These are phyloP conservation scores for Hippasteria phrygiana DNA, from an alignment of 53 echinoderm and acorn worm genomes.

Conservation along the genomic window DNA sequence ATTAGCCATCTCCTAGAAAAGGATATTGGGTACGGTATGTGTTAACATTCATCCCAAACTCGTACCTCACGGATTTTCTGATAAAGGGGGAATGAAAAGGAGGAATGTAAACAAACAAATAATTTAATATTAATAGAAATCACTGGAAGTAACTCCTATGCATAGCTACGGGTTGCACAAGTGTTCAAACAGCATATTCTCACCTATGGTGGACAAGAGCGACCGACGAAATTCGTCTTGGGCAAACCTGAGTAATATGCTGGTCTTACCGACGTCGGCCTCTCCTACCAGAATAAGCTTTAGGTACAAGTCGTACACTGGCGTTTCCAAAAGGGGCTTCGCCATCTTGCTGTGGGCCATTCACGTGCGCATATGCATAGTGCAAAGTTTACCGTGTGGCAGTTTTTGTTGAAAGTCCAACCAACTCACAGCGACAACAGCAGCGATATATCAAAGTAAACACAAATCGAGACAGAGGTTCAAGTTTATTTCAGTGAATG, in stretches of 20 bases:
- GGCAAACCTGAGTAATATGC: conserved; percentile 56
- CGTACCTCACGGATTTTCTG: too few relatives aligned
- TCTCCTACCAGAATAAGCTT: conserved; percentile 53
- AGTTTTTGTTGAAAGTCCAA: conserved; percentile 32
- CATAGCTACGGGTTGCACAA: too few relatives aligned
- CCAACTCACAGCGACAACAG: background rate
- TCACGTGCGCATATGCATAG: background rate
- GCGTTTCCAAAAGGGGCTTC: background rate
- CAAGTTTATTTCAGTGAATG: background rate
- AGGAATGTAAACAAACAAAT: too few relatives aligned
- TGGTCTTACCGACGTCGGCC: conserved; percentile 51
- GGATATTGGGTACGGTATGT: too few relatives aligned
- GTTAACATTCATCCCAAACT: too few relatives aligned
- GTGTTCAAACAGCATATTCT: too few relatives aligned
- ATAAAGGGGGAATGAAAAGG: too few relatives aligned
- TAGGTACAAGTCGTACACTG: conserved; percentile 1
- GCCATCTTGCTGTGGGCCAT: conserved; percentile 19
- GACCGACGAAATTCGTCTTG: conserved; percentile 29
- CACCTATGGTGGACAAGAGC: conserved; percentile 62
- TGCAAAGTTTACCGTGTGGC: conserved; percentile 60
- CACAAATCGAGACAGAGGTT: background rate
- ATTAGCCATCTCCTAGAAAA: too few relatives aligned
- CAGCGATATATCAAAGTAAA: background rate
- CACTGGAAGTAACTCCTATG: too few relatives aligned
- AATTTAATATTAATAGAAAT: too few relatives aligned